Conservation (phyloP, 2,888 invertebrate species). For the Nomada lathburiana region DNA sequence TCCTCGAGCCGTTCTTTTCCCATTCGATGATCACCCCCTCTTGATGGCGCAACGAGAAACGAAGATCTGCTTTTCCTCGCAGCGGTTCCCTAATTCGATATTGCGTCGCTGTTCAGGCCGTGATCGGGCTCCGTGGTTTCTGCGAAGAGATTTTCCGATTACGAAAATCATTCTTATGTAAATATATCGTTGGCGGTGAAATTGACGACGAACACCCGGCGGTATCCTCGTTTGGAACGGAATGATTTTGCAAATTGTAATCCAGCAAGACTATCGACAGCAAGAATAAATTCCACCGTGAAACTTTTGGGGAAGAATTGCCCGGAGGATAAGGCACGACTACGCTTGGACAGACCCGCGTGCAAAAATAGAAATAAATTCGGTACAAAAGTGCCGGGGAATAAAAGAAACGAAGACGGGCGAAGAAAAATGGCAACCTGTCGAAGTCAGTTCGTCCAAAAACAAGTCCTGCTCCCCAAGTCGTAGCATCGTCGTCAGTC, state of each 20-base stretch:
- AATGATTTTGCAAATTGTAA: no score
- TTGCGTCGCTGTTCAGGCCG: conserved; percentile 21
- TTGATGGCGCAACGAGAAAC: not conserved
- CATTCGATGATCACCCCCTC: not conserved
- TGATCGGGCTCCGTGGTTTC: not conserved
- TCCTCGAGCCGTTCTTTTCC: not conserved
- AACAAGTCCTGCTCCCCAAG: not conserved
- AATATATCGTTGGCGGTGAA: not conserved
- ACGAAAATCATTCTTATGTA: not conserved
- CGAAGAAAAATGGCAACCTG: not conserved
- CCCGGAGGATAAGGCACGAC: no score
- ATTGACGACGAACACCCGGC: not conserved
- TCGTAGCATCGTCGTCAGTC: conserved; percentile 8
- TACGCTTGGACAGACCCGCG: no score
- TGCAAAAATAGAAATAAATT: no score
- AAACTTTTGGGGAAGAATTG: no score
- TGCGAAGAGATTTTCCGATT: conserved; percentile 19
- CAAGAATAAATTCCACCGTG: no score
- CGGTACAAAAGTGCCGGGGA: no score
- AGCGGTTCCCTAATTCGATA: not conserved
- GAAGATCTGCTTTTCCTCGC: no score
- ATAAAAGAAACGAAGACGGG: not conserved
- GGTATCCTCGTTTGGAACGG: not conserved
- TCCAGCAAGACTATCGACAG: no score
- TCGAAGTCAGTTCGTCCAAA: not conserved